phyloP scores from a whole-genome alignment of 2,113 vertebrate genomes.

The Menura novaehollandiae region DNA sequence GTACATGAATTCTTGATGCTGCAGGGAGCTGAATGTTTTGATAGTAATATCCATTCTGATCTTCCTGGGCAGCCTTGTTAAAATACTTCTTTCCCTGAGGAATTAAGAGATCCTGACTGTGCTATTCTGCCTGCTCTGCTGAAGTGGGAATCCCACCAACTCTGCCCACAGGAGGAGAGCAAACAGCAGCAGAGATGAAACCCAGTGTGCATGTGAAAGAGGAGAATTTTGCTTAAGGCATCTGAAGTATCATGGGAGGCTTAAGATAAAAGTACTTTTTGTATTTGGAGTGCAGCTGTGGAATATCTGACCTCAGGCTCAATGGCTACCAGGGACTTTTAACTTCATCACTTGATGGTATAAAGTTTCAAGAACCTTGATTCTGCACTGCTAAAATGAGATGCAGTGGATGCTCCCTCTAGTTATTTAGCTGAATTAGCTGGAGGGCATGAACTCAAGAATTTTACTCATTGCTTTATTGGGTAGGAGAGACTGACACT shows the following conservation, averaged over 20 bases:
- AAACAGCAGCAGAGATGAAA: not conserved
- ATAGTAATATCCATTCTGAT: not conserved
- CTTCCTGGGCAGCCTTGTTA: not conserved
- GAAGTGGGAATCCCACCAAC: not conserved
- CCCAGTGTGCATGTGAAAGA: not conserved
- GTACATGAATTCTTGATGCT: not conserved
- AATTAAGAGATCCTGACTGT: not conserved
- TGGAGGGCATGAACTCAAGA: not conserved
- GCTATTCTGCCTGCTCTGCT: not conserved
- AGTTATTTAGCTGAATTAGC: not conserved
- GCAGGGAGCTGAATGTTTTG: not conserved
- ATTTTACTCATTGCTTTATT: not conserved
- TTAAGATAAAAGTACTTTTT: conserved; percentile 55
- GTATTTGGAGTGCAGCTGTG: conserved; percentile 59
- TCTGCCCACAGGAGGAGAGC: not conserved
- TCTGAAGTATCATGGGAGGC: not conserved
- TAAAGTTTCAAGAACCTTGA: conserved; percentile 50
- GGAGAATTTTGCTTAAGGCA: conserved; percentile 44
- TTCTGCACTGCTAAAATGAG: not conserved
- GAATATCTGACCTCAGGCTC: conserved; percentile 50
- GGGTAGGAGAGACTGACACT: not conserved
- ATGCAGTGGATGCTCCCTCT: not conserved
- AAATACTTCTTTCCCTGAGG: not conserved
- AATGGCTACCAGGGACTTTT: conserved; percentile 5
- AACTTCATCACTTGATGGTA: not conserved